Evolutionary conservation across 2,888 invertebrate species (phyloP).

Genomic region (Oscheius sp.): DNA sequence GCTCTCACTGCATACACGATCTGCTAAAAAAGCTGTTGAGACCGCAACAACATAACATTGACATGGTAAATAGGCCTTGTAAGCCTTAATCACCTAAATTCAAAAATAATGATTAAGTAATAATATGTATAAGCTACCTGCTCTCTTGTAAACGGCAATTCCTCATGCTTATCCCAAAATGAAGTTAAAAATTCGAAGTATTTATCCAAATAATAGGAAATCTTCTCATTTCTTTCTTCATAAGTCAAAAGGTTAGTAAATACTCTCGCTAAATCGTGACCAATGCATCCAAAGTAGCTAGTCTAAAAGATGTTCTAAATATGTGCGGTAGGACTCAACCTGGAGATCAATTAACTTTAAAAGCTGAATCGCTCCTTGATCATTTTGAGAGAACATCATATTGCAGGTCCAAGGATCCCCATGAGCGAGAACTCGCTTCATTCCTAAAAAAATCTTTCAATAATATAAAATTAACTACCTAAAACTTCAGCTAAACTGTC

Average conservation of each 20-base stretch:
- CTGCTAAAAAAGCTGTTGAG: background rate
- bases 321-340: too few relatives aligned
- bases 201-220: background rate
- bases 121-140: background rate
- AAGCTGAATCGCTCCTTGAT: background rate
- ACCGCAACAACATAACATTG: conserved; percentile 1
- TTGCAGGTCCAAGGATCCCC: conserved; percentile 23
- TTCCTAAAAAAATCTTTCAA: conserved; percentile 2
- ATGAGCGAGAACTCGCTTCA: conserved; percentile 9
- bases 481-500: conserved; percentile 7
- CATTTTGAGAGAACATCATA: background rate
- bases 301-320: background rate
- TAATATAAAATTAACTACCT: background rate
- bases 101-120: background rate
- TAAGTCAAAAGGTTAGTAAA: background rate
- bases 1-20: background rate
- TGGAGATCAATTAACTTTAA: background rate
- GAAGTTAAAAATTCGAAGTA: background rate
- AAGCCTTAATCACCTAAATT: background rate
- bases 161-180: background rate
- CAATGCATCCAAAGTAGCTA: background rate
- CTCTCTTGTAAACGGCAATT: background rate
- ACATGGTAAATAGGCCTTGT: background rate
- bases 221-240: background rate
- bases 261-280: conserved; percentile 1